These are phyloP conservation scores for Salvator merianae DNA, from an alignment of 2,113 vertebrate genomes.

Conservation along the genomic window DNA sequence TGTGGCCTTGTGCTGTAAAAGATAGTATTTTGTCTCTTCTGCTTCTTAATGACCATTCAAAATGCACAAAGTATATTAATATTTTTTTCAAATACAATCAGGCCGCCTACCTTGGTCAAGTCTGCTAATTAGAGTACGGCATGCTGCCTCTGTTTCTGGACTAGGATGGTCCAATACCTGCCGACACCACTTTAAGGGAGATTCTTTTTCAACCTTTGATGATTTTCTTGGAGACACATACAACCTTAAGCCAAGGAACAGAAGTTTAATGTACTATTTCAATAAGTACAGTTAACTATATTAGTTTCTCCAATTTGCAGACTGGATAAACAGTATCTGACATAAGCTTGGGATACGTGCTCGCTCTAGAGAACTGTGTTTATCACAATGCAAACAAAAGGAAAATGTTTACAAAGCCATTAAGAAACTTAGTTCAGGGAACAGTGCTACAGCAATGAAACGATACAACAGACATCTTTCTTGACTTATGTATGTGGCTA, in stretches of 20 bases:
- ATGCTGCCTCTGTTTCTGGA: conserved; percentile 88
- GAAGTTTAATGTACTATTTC: not conserved
- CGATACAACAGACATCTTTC: fast-evolving
- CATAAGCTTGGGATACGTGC: not conserved
- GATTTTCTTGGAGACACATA: conserved; percentile 85
- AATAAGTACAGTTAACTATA: not conserved
- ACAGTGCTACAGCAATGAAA: not conserved
- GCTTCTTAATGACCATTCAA: fast-evolving
- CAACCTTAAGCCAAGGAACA: conserved; percentile 73
- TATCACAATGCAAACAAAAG: not conserved
- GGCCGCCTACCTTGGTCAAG: conserved; percentile 84
- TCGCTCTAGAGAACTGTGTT: not conserved
- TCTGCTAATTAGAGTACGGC: conserved; percentile 81
- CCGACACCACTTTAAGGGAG: conserved; percentile 88
- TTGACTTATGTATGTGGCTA: not conserved
- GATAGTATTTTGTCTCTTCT: not conserved
- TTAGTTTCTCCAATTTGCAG: not conserved
- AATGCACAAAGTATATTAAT: not conserved
- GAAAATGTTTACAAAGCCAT: not conserved
- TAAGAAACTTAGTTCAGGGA: not conserved
- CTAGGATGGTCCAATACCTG: conserved; percentile 88
- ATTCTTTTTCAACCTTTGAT: conserved; percentile 72
- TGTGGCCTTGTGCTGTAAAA: not conserved
- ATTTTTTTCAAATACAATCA: not conserved
- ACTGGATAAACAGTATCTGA: not conserved